Evolutionary conservation across 2,888 invertebrate genomes (phyloP).

Genomic region (Leptopilina syphax): DNA sequence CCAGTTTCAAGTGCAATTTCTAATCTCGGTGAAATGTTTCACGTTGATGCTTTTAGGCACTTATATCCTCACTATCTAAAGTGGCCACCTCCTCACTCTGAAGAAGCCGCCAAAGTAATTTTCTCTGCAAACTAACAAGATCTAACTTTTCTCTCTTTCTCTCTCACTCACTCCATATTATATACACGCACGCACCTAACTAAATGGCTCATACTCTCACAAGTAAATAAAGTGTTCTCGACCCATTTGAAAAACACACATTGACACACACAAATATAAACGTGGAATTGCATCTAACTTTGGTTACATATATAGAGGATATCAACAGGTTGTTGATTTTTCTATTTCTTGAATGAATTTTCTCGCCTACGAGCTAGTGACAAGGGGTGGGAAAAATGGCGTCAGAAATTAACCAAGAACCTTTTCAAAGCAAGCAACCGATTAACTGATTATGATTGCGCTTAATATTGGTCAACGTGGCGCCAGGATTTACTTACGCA

Average conservation of each 20-base stretch:
- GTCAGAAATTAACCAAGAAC: slow-evolving; percentile 28
- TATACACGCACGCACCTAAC: not conserved
- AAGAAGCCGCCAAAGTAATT: slow-evolving; percentile 29
- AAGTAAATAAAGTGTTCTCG: not conserved
- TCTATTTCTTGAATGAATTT: slow-evolving; percentile 41
- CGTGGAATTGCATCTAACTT: not conserved
- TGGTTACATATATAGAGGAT: not conserved
- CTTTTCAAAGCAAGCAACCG: slow-evolving; percentile 21
- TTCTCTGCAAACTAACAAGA: slow-evolving; percentile 24
- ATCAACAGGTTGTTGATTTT: slow-evolving; percentile 52
- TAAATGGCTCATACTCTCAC: not conserved
- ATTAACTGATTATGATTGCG: not conserved
- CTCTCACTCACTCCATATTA: no score
- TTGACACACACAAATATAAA: not conserved
- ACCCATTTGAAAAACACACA: not conserved
- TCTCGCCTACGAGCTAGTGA: slow-evolving; percentile 32
- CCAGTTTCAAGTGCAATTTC: slow-evolving; percentile 3
- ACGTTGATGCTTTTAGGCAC: slow-evolving; percentile 25
- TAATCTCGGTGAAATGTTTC: not conserved
- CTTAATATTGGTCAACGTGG: slow-evolving; percentile 28
- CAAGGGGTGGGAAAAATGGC: slow-evolving; percentile 32
- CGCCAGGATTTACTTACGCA: slow-evolving; percentile 29
- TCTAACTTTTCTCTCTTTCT: slow-evolving; percentile 14
- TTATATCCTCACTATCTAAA: not conserved
- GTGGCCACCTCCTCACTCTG: not conserved